Evolutionary conservation across 2,797 vertebrate genomes (phyloP).

Genomic region (Pseudochromis fuscus): DNA sequence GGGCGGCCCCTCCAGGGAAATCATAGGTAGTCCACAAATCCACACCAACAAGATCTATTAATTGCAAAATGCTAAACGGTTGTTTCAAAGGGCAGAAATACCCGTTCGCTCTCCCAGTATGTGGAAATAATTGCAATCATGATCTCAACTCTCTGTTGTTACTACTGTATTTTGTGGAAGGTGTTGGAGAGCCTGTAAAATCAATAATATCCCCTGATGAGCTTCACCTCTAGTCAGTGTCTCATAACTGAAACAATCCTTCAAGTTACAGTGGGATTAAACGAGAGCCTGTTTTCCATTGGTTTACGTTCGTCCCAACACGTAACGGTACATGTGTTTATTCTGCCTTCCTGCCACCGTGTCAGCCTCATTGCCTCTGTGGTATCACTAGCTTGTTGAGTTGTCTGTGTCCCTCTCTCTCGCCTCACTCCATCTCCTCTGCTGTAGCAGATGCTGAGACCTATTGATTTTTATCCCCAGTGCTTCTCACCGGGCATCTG

Average conservation of each 20-base stretch:
- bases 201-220: conserved; percentile 39
- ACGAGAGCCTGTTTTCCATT: conserved; percentile 17
- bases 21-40: conserved; percentile 8
- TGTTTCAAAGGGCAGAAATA: conserved; percentile 1
- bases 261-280: background rate
- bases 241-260: conserved; percentile 4
- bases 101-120: background rate
- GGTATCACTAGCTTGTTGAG: conserved; percentile 40
- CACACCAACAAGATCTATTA: conserved; percentile 18
- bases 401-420: conserved; percentile 55
- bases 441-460: conserved; percentile 74
- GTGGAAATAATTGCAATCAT: conserved; percentile 32
- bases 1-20: conserved; percentile 17
- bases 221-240: conserved; percentile 27
- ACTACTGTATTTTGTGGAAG: conserved; percentile 18
- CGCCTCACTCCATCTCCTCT: conserved; percentile 59
- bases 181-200: conserved; percentile 34
- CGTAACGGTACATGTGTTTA: conserved; percentile 42
- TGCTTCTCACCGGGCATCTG: conserved; percentile 57
- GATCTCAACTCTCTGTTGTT: conserved; percentile 10
- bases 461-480: conserved; percentile 77
- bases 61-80: conserved; percentile 7
- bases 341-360: conserved; percentile 10
- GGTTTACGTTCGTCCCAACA: conserved; percentile 5
- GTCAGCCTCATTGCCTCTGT: conserved; percentile 30